phyloP scores from a whole-genome alignment of 2,113 vertebrate species.

The Electrona antarctica region DNA sequence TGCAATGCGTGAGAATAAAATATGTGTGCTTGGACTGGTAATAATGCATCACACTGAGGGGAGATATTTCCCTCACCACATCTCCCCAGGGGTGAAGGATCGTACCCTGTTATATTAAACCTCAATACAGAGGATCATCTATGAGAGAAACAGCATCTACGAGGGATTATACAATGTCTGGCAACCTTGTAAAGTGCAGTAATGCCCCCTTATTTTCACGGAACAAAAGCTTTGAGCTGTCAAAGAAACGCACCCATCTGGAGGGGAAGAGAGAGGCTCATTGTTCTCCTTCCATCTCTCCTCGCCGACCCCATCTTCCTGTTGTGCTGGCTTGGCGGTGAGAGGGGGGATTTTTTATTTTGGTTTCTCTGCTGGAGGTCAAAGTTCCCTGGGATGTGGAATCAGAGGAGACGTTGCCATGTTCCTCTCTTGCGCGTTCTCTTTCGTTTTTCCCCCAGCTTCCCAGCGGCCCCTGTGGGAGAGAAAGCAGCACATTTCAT shows the following conservation, averaged over 20 bases:
- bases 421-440: slow-evolving; percentile 42
- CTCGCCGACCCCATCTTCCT: slow-evolving; percentile 61
- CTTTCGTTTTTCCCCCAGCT: slow-evolving; percentile 29
- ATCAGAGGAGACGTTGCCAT: slow-evolving; percentile 69
- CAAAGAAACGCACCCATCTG: slow-evolving; percentile 58
- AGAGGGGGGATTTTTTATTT: slow-evolving; percentile 69
- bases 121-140: slow-evolving; percentile 14
- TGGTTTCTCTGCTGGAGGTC: slow-evolving; percentile 73
- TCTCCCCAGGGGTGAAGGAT: slow-evolving; percentile 32
- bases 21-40: slow-evolving; percentile 11
- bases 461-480: slow-evolving; percentile 57
- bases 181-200: slow-evolving; percentile 49
- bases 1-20: background rate
- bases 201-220: slow-evolving; percentile 36
- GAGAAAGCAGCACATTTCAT: slow-evolving; percentile 41
- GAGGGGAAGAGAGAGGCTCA: slow-evolving; percentile 56
- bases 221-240: slow-evolving; percentile 65
- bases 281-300: slow-evolving; percentile 65
- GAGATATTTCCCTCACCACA: slow-evolving; percentile 32
- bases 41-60: slow-evolving; percentile 16
- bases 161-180: slow-evolving; percentile 43
- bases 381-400: slow-evolving; percentile 69
- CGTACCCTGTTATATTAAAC: slow-evolving; percentile 35
- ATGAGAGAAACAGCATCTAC: slow-evolving; percentile 26
- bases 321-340: slow-evolving; percentile 58